These are phyloP conservation scores for Acronicta leporina DNA, from an alignment of 2,888 invertebrate species.

Conservation along the genomic window DNA sequence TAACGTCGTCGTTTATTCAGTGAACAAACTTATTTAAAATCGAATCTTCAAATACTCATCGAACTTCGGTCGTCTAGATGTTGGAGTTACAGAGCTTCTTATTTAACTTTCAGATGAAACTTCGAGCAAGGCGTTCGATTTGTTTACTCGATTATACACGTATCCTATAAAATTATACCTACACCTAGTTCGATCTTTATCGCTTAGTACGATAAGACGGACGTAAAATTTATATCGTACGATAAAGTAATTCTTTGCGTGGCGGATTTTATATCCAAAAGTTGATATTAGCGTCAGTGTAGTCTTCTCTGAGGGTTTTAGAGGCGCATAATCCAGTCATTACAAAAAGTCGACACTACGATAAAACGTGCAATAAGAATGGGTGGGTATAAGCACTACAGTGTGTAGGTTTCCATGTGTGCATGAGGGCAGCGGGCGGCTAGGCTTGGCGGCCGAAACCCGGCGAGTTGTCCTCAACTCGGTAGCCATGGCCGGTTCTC, in stretches of 20 bases:
- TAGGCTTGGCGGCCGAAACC: conserved; percentile 41
- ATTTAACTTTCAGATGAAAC: conserved; percentile 70
- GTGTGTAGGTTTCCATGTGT: conserved; percentile 44
- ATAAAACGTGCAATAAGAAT: conserved; percentile 81
- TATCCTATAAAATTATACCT: conserved; percentile 52
- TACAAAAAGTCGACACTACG: conserved; percentile 76
- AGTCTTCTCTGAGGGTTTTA: conserved; percentile 72
- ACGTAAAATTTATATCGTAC: conserved; percentile 50
- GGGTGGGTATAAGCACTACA: conserved; percentile 49
- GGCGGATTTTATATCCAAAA: conserved; percentile 58
- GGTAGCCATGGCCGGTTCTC: conserved; percentile 73
- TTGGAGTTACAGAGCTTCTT: conserved; percentile 56
- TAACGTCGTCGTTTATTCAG: conserved; percentile 34
- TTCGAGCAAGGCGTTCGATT: conserved; percentile 44
- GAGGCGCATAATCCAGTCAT: conserved; percentile 70
- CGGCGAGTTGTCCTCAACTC: conserved; percentile 69
- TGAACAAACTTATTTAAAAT: conserved; percentile 54
- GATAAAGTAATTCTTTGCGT: conserved; percentile 59
- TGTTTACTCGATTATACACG: conserved; percentile 50
- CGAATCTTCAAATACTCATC: conserved; percentile 63
- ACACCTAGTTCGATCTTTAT: conserved; percentile 46
- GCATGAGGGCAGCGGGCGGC: conserved; percentile 51
- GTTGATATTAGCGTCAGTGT: conserved; percentile 49
- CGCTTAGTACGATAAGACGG: conserved; percentile 28
- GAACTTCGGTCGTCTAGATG: conserved; percentile 57